Evolutionary conservation across 2,797 vertebrate species (phyloP), one percentile per base, ranked within the genome.

Genomic region (Hyperoplus lanceolatus): DNA sequence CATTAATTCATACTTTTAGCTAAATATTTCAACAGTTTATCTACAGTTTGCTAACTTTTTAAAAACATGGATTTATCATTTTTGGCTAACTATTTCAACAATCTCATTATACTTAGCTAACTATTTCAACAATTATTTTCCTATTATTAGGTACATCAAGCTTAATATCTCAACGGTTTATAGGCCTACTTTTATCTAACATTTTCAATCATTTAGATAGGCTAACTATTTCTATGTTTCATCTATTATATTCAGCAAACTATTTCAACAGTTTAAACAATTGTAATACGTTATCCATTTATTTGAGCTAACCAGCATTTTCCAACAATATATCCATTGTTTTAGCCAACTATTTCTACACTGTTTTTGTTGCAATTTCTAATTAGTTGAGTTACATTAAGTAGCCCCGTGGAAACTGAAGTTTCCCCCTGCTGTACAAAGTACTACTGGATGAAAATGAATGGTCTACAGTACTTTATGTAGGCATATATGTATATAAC

Each of bases 401-500:
- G 29, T 29, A 29, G 29, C 29, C 29, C 29, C 29, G 29, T 29
- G 29, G 29, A 29, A 29, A 29, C 29, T 29, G 29, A 50, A 57
- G 10, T 54, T 3, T 6, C 64, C 3, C 6, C 15, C 64, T n/a
- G 3, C 6, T 5, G 8, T 16, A 21, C 1, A 39, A 65, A 57
- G 36, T 13, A 15, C 2, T 1, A 8, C 53, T 50, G 2, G 43
- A 21, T 41, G 48, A 4, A 38, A 53, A 63, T 66, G 6, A 48
- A 38, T 36, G 4, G 6, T 29, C n/a, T 56, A 21, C 29, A 63
- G 15, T 53, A 43, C 16, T 18, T 1, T 21, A n/a, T 16, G 11
- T 29, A 42, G 29, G 68, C 39, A 61, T 68, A 56, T 70, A 13
- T 67, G 55, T 69, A 56, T 70, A 12, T 65, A 43, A 10, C 14